phyloP scores from a whole-genome alignment of 2,888 invertebrate genomes.

The Nebria brevicollis region DNA sequence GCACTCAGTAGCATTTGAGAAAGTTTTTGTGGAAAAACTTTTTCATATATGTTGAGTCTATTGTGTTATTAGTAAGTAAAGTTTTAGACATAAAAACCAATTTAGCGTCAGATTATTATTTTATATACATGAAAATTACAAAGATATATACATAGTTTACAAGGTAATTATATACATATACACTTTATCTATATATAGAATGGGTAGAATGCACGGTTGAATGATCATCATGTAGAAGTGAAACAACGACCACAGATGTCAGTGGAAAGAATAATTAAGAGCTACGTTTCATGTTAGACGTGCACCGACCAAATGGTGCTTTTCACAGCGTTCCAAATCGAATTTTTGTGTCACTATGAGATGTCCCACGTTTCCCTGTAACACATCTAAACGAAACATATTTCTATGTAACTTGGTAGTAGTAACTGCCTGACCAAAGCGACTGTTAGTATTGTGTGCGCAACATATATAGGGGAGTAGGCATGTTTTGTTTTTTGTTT shows the following conservation, averaged over 20 bases:
- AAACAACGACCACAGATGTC: slow-evolving; percentile 23
- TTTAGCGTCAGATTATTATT: background rate
- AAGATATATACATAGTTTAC: background rate
- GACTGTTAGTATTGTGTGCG: background rate
- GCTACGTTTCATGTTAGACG: slow-evolving; percentile 8
- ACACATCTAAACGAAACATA: slow-evolving; percentile 1
- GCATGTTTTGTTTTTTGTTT: background rate
- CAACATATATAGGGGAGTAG: too few species aligned
- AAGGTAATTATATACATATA: slow-evolving; percentile 13
- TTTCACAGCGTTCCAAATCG: slow-evolving; percentile 24
- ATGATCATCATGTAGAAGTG: slow-evolving; percentile 24
- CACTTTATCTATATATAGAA: too few species aligned
- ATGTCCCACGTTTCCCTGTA: slow-evolving; percentile 1
- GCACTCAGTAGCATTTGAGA: background rate
- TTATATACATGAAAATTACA: background rate
- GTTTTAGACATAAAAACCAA: background rate
- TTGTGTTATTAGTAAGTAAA: background rate
- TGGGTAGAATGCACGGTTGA: slow-evolving; percentile 23
- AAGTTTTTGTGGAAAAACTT: background rate
- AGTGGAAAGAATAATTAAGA: slow-evolving; percentile 29
- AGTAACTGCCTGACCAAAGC: background rate
- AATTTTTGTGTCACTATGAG: slow-evolving; percentile 20
- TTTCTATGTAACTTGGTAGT: background rate
- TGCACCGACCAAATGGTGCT: slow-evolving; percentile 18
- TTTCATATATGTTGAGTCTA: background rate